Conservation (phyloP, 2,888 invertebrate species). For the Eilema depressum region DNA sequence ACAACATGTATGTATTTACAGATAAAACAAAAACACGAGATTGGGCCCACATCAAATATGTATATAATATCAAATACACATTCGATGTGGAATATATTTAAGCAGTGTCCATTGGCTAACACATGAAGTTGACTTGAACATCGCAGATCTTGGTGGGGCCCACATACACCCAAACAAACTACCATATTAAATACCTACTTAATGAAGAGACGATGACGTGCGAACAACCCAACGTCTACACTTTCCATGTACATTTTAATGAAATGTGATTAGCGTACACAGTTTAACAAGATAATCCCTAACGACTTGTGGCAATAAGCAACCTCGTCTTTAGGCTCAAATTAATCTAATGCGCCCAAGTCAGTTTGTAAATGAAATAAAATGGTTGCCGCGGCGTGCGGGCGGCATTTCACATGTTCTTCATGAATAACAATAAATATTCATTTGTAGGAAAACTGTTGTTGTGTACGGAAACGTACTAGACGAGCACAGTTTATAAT, state of each 20-base stretch:
- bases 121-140: too few relatives aligned
- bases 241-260: constrained; percentile 10
- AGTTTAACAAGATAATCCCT: constrained; percentile 19
- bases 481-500: not conserved
- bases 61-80: too few relatives aligned
- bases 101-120: too few relatives aligned
- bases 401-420: not conserved
- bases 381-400: constrained; percentile 19
- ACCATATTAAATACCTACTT: too few relatives aligned
- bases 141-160: too few relatives aligned
- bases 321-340: constrained; percentile 30
- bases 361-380: constrained; percentile 36
- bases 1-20: too few relatives aligned
- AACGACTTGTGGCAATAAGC: constrained; percentile 24
- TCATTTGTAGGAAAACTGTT: not conserved
- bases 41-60: too few relatives aligned
- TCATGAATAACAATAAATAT: not conserved
- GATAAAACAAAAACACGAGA: too few relatives aligned
- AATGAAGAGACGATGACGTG: not conserved
- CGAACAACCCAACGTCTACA: not conserved
- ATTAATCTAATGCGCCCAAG: constrained; percentile 29
- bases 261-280: constrained; percentile 16
- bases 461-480: not conserved
- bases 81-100: too few relatives aligned
- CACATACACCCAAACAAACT: too few relatives aligned